Conservation (phyloP, 2,888 invertebrate species). For the Drosophila tripunctata region DNA sequence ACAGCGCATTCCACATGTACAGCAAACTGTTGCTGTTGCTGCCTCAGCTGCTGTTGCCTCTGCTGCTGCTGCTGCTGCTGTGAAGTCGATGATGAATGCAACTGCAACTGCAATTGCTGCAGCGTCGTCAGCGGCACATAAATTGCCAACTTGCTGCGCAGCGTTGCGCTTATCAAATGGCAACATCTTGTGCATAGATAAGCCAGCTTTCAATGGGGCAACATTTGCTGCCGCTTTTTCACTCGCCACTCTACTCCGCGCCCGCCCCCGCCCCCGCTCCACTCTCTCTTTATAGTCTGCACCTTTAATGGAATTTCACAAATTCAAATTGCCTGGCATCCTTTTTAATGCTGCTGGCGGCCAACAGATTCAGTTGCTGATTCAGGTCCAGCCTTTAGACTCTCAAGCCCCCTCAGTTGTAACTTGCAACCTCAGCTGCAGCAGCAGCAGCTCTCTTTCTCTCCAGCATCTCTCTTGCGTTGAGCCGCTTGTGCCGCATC, state of each 20-base stretch:
- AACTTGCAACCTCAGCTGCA: conserved; percentile 23
- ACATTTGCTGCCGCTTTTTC: conserved; percentile 24
- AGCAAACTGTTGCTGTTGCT: conserved; percentile 59
- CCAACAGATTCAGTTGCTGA: conserved; percentile 37
- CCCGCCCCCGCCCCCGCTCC: background rate
- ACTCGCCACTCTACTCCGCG: background rate
- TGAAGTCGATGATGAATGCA: conserved; percentile 69
- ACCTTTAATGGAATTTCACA: conserved; percentile 76
- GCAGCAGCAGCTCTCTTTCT: conserved; percentile 28
- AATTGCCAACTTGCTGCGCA: conserved; percentile 66
- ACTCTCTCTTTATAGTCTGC: conserved; percentile 18
- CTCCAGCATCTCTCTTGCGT: too few species aligned
- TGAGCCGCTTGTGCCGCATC: conserved; percentile 9
- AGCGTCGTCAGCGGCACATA: conserved; percentile 57
- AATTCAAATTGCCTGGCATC: conserved; percentile 79
- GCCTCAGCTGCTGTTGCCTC: conserved; percentile 20
- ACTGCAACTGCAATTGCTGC: conserved; percentile 50
- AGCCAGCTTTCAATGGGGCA: conserved; percentile 48
- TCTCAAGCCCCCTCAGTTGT: background rate
- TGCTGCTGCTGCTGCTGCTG: too few species aligned
- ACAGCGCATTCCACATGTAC: conserved; percentile 64
- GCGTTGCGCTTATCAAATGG: conserved; percentile 75
- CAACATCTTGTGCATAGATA: conserved; percentile 80
- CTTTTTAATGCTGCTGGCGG: conserved; percentile 57
- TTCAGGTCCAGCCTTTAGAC: conserved; percentile 21